These are phyloP conservation scores for Emydocephalus ijimae DNA, from an alignment of 2,113 vertebrate species.

Conservation along the genomic window DNA sequence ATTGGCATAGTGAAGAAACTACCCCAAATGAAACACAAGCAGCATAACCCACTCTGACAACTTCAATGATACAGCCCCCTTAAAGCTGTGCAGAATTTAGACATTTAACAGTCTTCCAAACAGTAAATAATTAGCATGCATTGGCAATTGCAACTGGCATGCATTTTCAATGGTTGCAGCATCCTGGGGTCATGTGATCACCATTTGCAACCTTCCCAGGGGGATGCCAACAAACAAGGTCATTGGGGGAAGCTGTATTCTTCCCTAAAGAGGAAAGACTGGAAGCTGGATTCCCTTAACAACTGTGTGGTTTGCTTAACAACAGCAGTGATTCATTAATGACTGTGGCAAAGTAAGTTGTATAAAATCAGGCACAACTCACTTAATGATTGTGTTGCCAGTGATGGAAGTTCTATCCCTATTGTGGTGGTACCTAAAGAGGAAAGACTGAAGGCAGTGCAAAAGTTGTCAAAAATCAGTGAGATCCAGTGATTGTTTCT, in stretches of 20 bases:
- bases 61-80: background rate
- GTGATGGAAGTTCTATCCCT: background rate
- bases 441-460: background rate
- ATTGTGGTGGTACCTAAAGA: background rate
- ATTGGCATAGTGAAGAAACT: background rate
- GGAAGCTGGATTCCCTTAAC: background rate
- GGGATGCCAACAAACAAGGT: background rate
- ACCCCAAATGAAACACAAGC: slow-evolving; percentile 6
- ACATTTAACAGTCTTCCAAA: slow-evolving; percentile 1
- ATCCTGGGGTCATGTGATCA: background rate
- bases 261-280: too few relatives aligned
- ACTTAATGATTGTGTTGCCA: background rate
- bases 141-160: background rate
- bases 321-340: background rate
- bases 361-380: background rate
- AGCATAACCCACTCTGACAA: background rate
- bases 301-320: background rate
- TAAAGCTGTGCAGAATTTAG: background rate
- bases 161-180: background rate
- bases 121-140: background rate
- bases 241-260: background rate
- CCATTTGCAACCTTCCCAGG: background rate
- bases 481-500: background rate
- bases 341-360: background rate
- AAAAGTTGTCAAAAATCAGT: background rate